These are phyloP conservation scores for Chiloscyllium plagiosum DNA, from an alignment of 2,113 vertebrate genomes.

Conservation along the genomic window DNA sequence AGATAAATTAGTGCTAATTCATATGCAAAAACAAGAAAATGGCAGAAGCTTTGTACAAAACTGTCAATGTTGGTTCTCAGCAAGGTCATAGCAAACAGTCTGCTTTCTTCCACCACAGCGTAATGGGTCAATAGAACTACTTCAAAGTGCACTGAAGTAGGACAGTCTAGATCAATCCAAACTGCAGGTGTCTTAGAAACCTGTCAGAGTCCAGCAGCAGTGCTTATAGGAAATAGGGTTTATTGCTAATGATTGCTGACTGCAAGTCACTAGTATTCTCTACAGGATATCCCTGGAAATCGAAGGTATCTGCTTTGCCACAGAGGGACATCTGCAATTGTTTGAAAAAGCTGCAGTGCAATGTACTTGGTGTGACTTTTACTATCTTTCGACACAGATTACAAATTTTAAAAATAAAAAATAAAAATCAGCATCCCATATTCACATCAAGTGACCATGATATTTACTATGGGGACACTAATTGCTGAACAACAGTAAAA, in stretches of 20 bases:
- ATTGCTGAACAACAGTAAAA: not conserved
- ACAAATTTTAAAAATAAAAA: not conserved
- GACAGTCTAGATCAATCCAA: not conserved
- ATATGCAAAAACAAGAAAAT: not conserved
- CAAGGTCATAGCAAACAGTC: not conserved
- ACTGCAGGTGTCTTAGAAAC: conserved; percentile 6
- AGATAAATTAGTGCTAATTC: not conserved
- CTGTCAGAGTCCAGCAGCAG: conserved; percentile 17
- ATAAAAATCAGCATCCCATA: too few relatives aligned
- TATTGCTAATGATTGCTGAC: not conserved
- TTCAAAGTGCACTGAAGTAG: conserved; percentile 26
- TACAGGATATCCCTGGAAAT: conserved; percentile 5
- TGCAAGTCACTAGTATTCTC: conserved; percentile 17
- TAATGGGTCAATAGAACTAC: not conserved
- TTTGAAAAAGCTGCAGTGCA: not conserved
- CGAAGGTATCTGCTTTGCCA: not conserved
- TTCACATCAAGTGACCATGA: not conserved
- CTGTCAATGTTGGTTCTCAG: not conserved
- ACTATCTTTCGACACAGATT: not conserved
- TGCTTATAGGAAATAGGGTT: not conserved
- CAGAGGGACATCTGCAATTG: not conserved
- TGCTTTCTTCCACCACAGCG: not conserved
- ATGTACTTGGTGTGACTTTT: not conserved
- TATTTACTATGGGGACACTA: not conserved
- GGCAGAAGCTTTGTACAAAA: not conserved